These are phyloP conservation scores for Eupithecia insigniata DNA, from an alignment of 2,888 invertebrate species.

Conservation along the genomic window DNA sequence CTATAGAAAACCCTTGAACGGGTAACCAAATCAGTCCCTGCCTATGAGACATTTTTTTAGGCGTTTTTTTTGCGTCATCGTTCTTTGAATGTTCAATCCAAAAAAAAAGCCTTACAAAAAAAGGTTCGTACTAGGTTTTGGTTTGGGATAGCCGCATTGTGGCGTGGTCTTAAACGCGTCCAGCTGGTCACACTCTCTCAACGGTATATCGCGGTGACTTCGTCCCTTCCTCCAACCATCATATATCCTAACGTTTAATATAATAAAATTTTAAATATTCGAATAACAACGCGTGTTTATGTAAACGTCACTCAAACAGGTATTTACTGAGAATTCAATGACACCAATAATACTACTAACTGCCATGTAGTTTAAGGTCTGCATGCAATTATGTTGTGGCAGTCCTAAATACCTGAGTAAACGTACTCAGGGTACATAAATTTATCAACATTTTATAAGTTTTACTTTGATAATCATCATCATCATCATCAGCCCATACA, in stretches of 20 bases:
- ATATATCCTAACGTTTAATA: neutral
- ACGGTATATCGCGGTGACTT: neutral
- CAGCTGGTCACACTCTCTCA: neutral
- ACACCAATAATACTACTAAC: neutral
- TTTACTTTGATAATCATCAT: too few relatives aligned
- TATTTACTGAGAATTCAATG: neutral
- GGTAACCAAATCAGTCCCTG: too few relatives aligned
- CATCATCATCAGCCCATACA: too few relatives aligned
- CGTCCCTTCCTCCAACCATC: neutral
- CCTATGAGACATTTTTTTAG: too few relatives aligned
- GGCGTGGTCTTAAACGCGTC: too few relatives aligned
- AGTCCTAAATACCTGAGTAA: neutral
- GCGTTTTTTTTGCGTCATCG: too few relatives aligned
- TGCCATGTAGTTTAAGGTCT: constrained; percentile 30
- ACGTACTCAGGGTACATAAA: neutral
- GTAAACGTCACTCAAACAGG: neutral
- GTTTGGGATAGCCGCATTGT: too few relatives aligned
- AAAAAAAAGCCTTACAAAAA: too few relatives aligned
- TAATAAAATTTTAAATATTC: neutral
- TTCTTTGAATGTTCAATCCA: too few relatives aligned
- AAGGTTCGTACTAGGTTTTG: too few relatives aligned
- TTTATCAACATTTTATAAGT: neutral
- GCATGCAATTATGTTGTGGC: constrained; percentile 6
- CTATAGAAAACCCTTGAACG: too few relatives aligned
- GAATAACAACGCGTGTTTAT: neutral